A percentile compares a stretch with the other conserved stretches of the same genome.
phyloP scores from a whole-genome alignment of 2,113 vertebrate species.

The human (Homo sapiens) region GRCh38 chr11:16260501-16261000 shows the following conservation, averaged over 20 bases:
- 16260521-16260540: background rate
- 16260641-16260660: background rate
- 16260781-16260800: background rate
- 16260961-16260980: background rate
- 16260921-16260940: background rate
- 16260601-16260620: background rate
- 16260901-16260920: background rate
- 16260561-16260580: background rate
- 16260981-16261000: background rate
- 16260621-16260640: background rate
- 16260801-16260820: background rate
- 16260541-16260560: background rate
- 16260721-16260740: background rate
- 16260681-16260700: background rate
- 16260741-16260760: background rate
- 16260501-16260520: background rate
- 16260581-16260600: background rate
- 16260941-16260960: background rate
- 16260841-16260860: background rate
- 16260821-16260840: background rate
- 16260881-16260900: background rate
- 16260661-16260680: background rate
- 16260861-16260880: background rate
- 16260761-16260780: background rate
- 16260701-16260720: background rate